A percentile compares a stretch with the other conserved stretches of the same genome.
Evolutionary conservation across 2,113 vertebrate species (phyloP).

Genomic region (Toxotes jaculatrix): DNA sequence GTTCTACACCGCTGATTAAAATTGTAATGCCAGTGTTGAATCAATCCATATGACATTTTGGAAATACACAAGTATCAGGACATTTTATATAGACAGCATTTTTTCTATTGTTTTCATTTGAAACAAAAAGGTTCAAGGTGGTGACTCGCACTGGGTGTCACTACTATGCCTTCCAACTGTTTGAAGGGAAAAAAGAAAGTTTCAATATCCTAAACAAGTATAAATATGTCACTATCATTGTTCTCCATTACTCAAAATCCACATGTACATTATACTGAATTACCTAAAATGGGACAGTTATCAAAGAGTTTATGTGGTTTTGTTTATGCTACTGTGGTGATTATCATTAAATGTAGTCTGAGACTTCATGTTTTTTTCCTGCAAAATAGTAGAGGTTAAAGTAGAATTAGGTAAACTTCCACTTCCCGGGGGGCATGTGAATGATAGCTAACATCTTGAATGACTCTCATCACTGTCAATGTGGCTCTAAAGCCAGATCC

Average conservation of each 20-base stretch:
- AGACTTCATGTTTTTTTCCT: background rate
- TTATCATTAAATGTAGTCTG: background rate
- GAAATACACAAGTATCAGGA: slow-evolving; percentile 82
- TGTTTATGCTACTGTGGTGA: background rate
- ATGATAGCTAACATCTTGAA: background rate
- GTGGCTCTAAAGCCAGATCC: background rate
- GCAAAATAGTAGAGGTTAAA: background rate
- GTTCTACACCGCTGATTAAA: slow-evolving; percentile 90
- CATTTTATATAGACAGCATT: slow-evolving; percentile 80
- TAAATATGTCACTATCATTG: slow-evolving; percentile 48
- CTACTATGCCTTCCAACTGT: slow-evolving; percentile 81
- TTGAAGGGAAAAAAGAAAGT: slow-evolving; percentile 61
- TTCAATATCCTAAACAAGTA: slow-evolving; percentile 71
- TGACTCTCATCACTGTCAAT: background rate
- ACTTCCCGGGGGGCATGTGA: background rate
- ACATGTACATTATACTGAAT: slow-evolving; percentile 2
- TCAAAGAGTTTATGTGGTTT: background rate
- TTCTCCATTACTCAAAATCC: slow-evolving; percentile 27
- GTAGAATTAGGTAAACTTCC: background rate
- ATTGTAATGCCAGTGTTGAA: slow-evolving; percentile 86
- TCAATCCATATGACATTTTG: slow-evolving; percentile 90
- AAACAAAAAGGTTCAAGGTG: slow-evolving; percentile 73
- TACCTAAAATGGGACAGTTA: slow-evolving; percentile 10
- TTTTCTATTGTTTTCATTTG: slow-evolving; percentile 75
- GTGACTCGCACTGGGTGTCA: slow-evolving; percentile 60